phyloP scores from a whole-genome alignment of 2,113 vertebrate genomes.

The Tretioscincus oriximinensis region DNA sequence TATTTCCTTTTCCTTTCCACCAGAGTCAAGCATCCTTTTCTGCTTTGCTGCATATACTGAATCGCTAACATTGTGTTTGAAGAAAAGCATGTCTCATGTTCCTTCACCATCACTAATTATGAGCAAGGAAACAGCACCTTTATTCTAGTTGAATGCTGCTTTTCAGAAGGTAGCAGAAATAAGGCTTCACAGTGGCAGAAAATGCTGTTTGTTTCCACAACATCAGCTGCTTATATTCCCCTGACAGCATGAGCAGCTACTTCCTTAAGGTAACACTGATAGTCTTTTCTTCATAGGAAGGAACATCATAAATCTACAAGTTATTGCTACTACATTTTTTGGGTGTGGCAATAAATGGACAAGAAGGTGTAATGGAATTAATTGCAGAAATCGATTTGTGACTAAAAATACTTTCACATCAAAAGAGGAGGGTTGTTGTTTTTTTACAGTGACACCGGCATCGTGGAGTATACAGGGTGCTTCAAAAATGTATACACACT shows the following conservation, averaged over 20 bases:
- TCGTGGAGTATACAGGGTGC: rapidly evolving
- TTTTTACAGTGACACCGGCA: not conserved
- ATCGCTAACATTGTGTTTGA: rapidly evolving
- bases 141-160: not conserved
- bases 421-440: not conserved
- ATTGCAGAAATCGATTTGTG: not conserved
- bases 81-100: not conserved
- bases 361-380: rapidly evolving
- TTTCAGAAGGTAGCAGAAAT: not conserved
- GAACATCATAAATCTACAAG: constrained; percentile 1
- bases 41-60: not conserved
- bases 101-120: not conserved
- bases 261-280: constrained; percentile 15
- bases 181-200: not conserved
- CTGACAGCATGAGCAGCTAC: not conserved
- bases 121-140: rapidly evolving
- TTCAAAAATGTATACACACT: not conserved
- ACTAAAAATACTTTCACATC: not conserved
- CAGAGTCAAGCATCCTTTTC: not conserved
- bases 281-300: constrained; percentile 2
- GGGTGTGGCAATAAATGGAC: not conserved
- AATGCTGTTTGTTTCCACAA: constrained; percentile 15
- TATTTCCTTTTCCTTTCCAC: not conserved
- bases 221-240: constrained; percentile 26
- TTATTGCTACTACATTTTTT: not conserved